Conservation (phyloP, 2,797 vertebrate species). For the Champsocephalus gunnari region DNA sequence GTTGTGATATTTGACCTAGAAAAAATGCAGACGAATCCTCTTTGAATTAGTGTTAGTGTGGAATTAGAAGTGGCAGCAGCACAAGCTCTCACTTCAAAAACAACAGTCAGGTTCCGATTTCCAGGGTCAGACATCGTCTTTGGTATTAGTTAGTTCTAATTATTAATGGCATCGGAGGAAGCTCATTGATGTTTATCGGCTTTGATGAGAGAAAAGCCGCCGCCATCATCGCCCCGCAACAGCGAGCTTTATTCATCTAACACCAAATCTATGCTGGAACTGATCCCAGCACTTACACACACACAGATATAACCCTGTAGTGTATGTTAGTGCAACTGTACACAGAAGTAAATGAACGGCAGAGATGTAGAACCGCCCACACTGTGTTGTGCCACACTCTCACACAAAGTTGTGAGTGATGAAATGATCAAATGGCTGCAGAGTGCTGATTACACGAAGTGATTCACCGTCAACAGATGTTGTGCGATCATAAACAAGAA, state of each 20-base stretch:
- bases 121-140: constrained; percentile 62
- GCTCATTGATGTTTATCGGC: constrained; percentile 68
- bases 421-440: constrained; percentile 70
- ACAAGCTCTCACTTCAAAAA: constrained; percentile 51
- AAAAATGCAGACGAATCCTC: constrained; percentile 62
- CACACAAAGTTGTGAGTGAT: constrained; percentile 47
- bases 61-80: constrained; percentile 67
- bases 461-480: constrained; percentile 78
- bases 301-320: constrained; percentile 3
- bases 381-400: constrained; percentile 17
- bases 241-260: constrained; percentile 42
- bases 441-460: constrained; percentile 72
- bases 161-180: constrained; percentile 53
- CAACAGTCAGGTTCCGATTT: constrained; percentile 55
- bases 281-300: not conserved
- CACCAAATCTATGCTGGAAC: constrained; percentile 16
- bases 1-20: constrained; percentile 69
- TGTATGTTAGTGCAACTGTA: constrained; percentile 21
- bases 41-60: constrained; percentile 67
- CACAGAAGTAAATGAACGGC: constrained; percentile 8
- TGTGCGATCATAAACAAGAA: constrained; percentile 80
- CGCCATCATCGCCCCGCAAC: constrained; percentile 23
- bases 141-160: constrained; percentile 51
- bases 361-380: constrained; percentile 10
- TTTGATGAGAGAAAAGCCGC: constrained; percentile 62